Evolutionary conservation across 2,888 invertebrate genomes (phyloP), one percentile per base, ranked within the genome.

Genomic region (Eudasyphora cyanicolor): DNA sequence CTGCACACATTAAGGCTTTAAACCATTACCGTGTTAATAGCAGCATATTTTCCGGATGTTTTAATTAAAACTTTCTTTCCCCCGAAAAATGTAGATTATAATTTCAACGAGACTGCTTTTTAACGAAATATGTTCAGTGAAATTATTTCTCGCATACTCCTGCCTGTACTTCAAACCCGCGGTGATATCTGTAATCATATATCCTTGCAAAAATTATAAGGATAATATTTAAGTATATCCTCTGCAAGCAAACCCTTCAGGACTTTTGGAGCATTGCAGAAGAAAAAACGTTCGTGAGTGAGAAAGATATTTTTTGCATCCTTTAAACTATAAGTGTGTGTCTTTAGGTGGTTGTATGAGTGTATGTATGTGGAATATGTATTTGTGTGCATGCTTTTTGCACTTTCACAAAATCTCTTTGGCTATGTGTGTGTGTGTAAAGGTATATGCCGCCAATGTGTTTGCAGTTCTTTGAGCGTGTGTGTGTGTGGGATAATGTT

Each of bases 301-400:
- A 64, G 35, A 35, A 35, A 35, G 71, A 71, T 51, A 60, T 42
- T 71, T 77, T 38, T 77, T 78, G 32, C 64, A 70, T 77, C 70
- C 80, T 78, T 80, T 69, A 80, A 82, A 60, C 29, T n/a, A 17
- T 6, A 60, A 60, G n/a, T 60, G n/a, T 60, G 29, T 60, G 60
- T 27, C 57, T 57, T 27, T 57, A 57, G 27, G 57, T 27, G 19
- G 49, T 49, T 49, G 19, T 49, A 19, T 8, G n/a, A n/a, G 57
- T 14, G 54, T 21, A 6, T 6, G 10, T 38, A 10, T 38, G 38
- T 2, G 38, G 12, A n/a, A n/a, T n/a, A n/a, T n/a, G n/a, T n/a
- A n/a, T 12, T 38, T 67, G 42, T 42, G 38, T 21, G 38, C 14
- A 24, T 21, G 42, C 42, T 21, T 24, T 3, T 1, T 24, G 24